Percentiles rank a stretch among this genome's conserved stretches.
phyloP scores from a whole-genome alignment of 2,888 invertebrate species.

The Tenthredo notha region DNA sequence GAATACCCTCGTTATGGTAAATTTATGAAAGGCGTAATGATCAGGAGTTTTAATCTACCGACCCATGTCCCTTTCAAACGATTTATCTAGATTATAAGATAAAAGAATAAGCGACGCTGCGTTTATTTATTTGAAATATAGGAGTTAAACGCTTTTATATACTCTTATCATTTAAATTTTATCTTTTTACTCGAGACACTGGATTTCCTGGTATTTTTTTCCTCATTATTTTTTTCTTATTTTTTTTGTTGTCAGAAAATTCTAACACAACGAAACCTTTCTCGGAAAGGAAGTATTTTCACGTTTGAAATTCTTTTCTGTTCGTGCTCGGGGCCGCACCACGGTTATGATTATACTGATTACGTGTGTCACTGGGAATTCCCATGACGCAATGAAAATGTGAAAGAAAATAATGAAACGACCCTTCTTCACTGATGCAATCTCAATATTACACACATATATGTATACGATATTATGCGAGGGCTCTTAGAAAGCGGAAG shows the following conservation, averaged over 20 bases:
- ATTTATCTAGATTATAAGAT: background rate
- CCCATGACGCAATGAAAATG: background rate
- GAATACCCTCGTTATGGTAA: background rate
- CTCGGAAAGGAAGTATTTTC: background rate
- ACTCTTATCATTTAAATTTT: background rate
- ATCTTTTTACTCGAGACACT: background rate
- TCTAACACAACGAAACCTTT: background rate
- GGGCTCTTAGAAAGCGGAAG: background rate
- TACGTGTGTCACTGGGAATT: background rate
- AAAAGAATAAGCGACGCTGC: background rate
- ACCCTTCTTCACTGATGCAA: background rate
- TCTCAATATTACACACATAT: background rate
- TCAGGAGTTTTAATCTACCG: background rate
- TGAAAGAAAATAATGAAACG: background rate
- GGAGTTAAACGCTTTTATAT: background rate
- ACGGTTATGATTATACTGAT: background rate
- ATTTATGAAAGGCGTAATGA: background rate
- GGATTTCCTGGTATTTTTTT: background rate
- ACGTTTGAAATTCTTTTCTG: background rate
- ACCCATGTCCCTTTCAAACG: background rate
- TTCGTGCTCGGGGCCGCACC: background rate
- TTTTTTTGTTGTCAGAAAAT: background rate
- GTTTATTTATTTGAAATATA: background rate
- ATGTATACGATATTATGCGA: background rate
- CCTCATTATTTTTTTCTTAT: too few species aligned